phyloP scores from a whole-genome alignment of 2,797 vertebrate genomes.

The Harpagifer antarcticus region DNA sequence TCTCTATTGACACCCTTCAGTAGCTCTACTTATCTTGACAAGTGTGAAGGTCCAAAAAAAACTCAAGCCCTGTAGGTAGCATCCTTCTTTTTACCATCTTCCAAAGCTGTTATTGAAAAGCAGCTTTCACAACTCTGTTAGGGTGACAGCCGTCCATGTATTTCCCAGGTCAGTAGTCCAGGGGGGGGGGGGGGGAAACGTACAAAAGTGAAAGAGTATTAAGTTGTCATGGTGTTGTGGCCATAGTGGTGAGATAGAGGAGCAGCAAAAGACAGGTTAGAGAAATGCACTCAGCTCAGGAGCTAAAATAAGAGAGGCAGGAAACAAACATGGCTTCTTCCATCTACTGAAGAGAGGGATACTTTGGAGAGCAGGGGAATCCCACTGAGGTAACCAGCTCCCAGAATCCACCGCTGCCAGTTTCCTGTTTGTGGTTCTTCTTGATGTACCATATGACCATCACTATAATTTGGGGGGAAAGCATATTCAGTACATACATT shows the following conservation, averaged over 20 bases:
- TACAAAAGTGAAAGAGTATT: slow-evolving; percentile 1
- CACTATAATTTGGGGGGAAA: slow-evolving; percentile 1
- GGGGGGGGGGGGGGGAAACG: background rate
- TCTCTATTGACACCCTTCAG: background rate
- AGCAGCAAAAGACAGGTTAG: slow-evolving; percentile 42
- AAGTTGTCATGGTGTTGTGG: slow-evolving; percentile 34
- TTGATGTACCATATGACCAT: slow-evolving; percentile 44
- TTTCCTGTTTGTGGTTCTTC: slow-evolving; percentile 56
- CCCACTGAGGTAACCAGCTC: slow-evolving; percentile 54
- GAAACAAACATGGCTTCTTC: slow-evolving; percentile 48
- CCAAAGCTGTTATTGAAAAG: slow-evolving; percentile 33
- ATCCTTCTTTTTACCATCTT: slow-evolving; percentile 22
- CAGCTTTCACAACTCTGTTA: slow-evolving; percentile 18
- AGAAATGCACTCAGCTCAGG: slow-evolving; percentile 49
- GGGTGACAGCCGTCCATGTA: slow-evolving; percentile 28
- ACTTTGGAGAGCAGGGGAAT: slow-evolving; percentile 59
- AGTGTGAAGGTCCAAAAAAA: slow-evolving; percentile 24
- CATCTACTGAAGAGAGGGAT: slow-evolving; percentile 31
- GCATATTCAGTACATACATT: background rate
- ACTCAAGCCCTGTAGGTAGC: slow-evolving; percentile 1
- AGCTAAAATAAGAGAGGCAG: slow-evolving; percentile 57
- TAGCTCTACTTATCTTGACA: slow-evolving; percentile 15
- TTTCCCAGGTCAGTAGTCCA: slow-evolving; percentile 35
- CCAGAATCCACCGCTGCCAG: slow-evolving; percentile 47
- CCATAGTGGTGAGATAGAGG: slow-evolving; percentile 23